Evolutionary conservation across 92 coral and sea anemone species (phyloP).

Genomic region (Phenganax marumi): DNA sequence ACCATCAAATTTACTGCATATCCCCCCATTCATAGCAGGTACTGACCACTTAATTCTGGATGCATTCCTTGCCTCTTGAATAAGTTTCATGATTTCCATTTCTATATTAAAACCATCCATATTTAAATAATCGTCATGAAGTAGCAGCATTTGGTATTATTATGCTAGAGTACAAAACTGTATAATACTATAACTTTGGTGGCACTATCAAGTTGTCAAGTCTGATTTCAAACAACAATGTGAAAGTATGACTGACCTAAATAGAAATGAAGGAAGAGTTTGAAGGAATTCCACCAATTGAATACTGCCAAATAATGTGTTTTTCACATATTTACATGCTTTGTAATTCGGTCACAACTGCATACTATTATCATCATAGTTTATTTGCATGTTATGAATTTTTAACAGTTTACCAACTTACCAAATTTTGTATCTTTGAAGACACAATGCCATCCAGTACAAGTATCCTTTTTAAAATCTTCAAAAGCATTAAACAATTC

Average conservation of each 20-base stretch:
- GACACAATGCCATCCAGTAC: neutral
- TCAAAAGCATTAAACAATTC: constrained; percentile 1
- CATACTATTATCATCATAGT: neutral
- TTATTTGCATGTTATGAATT: constrained; percentile 3
- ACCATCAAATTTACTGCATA: constrained; percentile 10
- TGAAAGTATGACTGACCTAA: constrained; percentile 4
- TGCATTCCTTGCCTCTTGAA: constrained; percentile 4
- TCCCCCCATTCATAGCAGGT: neutral
- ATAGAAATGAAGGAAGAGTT: neutral
- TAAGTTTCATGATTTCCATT: neutral
- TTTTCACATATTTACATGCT: neutral
- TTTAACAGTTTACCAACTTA: constrained; percentile 1
- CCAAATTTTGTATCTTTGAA: constrained; percentile 3
- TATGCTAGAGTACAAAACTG: constrained; percentile 5
- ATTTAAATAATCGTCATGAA: neutral
- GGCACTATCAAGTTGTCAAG: neutral
- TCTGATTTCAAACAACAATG: neutral
- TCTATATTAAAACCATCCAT: constrained; percentile 13
- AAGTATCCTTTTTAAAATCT: neutral
- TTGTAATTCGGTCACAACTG: neutral
- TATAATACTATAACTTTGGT: constrained; percentile 3
- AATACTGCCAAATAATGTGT: constrained; percentile 6
- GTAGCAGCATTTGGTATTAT: neutral
- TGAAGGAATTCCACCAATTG: neutral
- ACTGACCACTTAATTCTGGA: constrained; percentile 16